Percentiles rank a stretch among this genome's conserved stretches.
Conservation (phyloP, 1,140 invertebrate species). For the Drosophila lacertosa region DNA sequence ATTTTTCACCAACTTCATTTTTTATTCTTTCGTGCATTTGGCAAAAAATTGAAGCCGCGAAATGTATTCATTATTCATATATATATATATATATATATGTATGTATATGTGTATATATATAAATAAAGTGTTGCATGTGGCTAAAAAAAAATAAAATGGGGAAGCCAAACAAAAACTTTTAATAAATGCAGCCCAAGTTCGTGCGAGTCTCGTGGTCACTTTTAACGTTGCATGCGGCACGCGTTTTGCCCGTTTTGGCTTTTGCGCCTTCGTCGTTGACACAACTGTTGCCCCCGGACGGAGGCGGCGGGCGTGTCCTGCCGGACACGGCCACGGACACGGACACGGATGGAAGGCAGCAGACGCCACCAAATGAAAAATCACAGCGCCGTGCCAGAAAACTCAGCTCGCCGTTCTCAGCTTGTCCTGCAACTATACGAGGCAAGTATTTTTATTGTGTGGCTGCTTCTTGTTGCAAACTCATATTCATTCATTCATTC, state of each 20-base stretch:
- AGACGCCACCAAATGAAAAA: slow-evolving; percentile 64
- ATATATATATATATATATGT: slow-evolving; percentile 13
- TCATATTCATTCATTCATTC: slow-evolving; percentile 71
- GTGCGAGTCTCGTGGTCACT: slow-evolving; percentile 40
- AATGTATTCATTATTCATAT: slow-evolving; percentile 63
- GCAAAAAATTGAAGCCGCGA: slow-evolving; percentile 28
- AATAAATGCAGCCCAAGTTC: slow-evolving; percentile 47
- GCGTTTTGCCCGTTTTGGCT: slow-evolving; percentile 51
- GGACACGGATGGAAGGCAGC: slow-evolving; percentile 5
- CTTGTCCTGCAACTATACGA: slow-evolving; percentile 51
- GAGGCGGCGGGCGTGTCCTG: slow-evolving; percentile 18
- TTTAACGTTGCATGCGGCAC: slow-evolving; percentile 71
- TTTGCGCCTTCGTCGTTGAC: slow-evolving; percentile 39
- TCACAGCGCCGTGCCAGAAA: slow-evolving; percentile 70
- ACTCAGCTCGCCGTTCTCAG: too few relatives aligned
- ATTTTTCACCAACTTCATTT: slow-evolving; percentile 8
- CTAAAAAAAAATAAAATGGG: too few relatives aligned
- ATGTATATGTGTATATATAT: slow-evolving; percentile 14
- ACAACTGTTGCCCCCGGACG: slow-evolving; percentile 63
- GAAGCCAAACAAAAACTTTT: slow-evolving; percentile 62
- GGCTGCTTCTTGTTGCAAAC: slow-evolving; percentile 44
- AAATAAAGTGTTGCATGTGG: slow-evolving; percentile 29
- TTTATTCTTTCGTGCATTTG: slow-evolving; percentile 4
- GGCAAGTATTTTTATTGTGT: slow-evolving; percentile 69
- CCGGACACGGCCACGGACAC: slow-evolving; percentile 10